Evolutionary conservation across 2,113 vertebrate genomes (phyloP).

Genomic region (Tor tambroides): DNA sequence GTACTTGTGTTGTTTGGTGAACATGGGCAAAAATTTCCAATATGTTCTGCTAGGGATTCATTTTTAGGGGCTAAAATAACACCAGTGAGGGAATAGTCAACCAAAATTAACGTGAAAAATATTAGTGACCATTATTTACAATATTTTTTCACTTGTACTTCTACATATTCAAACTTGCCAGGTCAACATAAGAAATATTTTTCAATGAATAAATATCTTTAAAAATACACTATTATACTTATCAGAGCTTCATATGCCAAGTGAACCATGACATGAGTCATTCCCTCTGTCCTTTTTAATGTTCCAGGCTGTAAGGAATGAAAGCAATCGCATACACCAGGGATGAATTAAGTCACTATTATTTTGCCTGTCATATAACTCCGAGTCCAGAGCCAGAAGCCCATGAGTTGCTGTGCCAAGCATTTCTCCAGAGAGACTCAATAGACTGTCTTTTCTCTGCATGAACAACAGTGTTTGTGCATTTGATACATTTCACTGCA

Average conservation of each 20-base stretch:
- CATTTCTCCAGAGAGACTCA: not conserved
- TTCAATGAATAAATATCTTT: not conserved
- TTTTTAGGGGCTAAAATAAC: not conserved
- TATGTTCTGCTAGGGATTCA: not conserved
- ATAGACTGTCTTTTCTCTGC: constrained; percentile 5
- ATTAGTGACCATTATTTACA: not conserved
- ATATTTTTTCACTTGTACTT: not conserved
- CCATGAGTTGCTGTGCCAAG: not conserved
- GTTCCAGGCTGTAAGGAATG: not conserved
- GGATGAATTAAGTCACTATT: constrained; percentile 23
- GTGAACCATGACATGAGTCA: constrained; percentile 6
- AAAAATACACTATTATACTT: not conserved
- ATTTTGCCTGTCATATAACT: constrained; percentile 24
- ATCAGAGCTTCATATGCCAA: not conserved
- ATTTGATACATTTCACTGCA: not conserved
- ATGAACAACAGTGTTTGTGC: constrained; percentile 27
- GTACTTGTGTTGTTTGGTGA: not conserved
- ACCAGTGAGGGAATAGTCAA: too few species aligned
- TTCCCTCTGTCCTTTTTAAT: not conserved
- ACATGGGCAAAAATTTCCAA: not conserved
- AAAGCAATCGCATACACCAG: constrained; percentile 2
- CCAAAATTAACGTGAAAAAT: not conserved
- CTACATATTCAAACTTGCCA: not conserved
- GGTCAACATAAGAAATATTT: not conserved
- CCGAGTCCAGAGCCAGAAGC: not conserved